These are phyloP conservation scores for Drosophila infuscata DNA, from an alignment of 2,888 invertebrate genomes.

Conservation along the genomic window DNA sequence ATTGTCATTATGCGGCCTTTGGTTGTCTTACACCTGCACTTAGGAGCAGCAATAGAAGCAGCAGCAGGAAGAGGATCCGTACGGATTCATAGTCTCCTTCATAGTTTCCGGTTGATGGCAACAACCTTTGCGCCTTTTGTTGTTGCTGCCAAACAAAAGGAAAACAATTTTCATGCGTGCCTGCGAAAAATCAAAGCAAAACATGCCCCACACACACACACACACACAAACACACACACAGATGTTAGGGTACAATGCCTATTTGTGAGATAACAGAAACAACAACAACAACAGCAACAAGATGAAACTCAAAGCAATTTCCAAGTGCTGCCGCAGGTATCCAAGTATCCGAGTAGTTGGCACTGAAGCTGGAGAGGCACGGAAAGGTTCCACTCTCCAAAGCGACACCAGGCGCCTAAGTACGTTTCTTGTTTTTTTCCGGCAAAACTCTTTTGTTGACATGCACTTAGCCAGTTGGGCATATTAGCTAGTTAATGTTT, in stretches of 20 bases:
- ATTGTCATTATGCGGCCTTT: conserved; percentile 65
- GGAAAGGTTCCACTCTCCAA: conserved; percentile 20
- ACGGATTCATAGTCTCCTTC: conserved; percentile 61
- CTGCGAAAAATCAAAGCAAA: conserved; percentile 69
- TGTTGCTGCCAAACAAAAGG: conserved; percentile 68
- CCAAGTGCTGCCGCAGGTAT: conserved; percentile 63
- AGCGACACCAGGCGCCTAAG: conserved; percentile 65
- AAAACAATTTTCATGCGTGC: conserved; percentile 80
- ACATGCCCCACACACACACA: conserved; percentile 13
- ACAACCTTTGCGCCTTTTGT: conserved; percentile 67
- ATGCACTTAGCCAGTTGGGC: not conserved
- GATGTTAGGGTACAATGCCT: conserved; percentile 64
- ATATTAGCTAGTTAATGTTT: not conserved
- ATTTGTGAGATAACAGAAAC: conserved; percentile 73
- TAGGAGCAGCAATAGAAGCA: conserved; percentile 13
- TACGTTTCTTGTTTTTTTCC: conserved; percentile 54
- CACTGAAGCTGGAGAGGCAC: conserved; percentile 4
- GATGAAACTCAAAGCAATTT: conserved; percentile 60
- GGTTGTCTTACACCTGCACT: conserved; percentile 38
- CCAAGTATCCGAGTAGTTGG: conserved; percentile 23
- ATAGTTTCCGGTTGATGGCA: conserved; percentile 75
- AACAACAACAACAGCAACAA: conserved; percentile 41
- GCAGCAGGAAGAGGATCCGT: not conserved
- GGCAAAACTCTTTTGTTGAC: conserved; percentile 32
- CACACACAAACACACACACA: conserved; percentile 10